Conservation (phyloP, 2,113 vertebrate genomes). For the Trochalopteron elliotii region DNA sequence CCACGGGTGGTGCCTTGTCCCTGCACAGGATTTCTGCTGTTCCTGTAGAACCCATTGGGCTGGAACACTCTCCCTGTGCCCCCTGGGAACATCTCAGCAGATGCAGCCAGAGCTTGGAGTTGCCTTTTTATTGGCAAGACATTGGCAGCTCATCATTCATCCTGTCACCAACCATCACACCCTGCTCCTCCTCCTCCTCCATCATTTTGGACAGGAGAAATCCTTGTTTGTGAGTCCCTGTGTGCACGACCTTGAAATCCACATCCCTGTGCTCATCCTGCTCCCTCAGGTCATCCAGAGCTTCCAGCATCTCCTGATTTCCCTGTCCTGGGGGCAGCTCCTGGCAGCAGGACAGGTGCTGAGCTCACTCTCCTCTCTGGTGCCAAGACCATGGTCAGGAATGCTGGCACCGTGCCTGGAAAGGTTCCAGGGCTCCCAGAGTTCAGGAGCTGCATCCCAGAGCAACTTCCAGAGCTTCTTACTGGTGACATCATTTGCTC, state of each 20-base stretch:
- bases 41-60: background rate
- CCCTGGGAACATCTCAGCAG: background rate
- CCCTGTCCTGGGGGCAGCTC: background rate
- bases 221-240: background rate
- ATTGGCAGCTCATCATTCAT: background rate
- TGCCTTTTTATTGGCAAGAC: background rate
- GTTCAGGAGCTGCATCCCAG: background rate
- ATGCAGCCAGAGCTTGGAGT: background rate
- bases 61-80: background rate
- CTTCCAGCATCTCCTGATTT: background rate
- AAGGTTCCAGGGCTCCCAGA: background rate
- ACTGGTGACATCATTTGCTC: background rate
- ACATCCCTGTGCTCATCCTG: background rate
- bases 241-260: background rate
- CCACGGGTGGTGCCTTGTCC: rapidly evolving
- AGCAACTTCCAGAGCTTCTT: background rate
- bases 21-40: rapidly evolving
- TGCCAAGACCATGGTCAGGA: background rate
- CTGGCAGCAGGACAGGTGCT: background rate
- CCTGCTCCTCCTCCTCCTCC: background rate
- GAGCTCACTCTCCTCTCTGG: background rate
- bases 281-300: background rate
- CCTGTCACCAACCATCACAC: background rate
- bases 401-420: background rate
- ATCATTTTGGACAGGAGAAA: background rate